Base-by-base conservation (phyloP, 1,140 invertebrate species). In the Drosophila busckii region DNA sequence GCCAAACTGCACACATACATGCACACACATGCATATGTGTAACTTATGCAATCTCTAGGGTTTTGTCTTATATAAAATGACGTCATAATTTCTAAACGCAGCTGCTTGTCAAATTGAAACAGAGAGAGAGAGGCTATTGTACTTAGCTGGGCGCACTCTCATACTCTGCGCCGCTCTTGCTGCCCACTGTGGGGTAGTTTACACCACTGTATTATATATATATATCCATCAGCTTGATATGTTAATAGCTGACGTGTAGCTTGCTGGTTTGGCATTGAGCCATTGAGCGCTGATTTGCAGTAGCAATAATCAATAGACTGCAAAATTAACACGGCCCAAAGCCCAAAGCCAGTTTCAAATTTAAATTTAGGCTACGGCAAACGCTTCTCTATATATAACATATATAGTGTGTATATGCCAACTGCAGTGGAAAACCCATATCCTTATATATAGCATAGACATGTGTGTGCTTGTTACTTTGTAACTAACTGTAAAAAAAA, bases 21-120 rank as follows among this genome's bases (percentile, higher is more conserved):
- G n/a, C n/a, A n/a, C n/a, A n/a, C n/a, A n/a, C n/a, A n/a, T n/a
- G n/a, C n/a, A n/a, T n/a, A n/a, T n/a, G 17, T 17, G 29, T 35
- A 35, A 60, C 23, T 61, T 61, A 60, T 61, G 17, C 37, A 60
- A 60, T 22, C 6, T 13, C 22, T 23, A 22, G 20, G 20, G 15
- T 45, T 34, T 7, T 46, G 13, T 25, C n/a, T 2, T 35, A 29
- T 38, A 15, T 8, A 29, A 52, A 62, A 73, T 78, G 60, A 78
- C 65, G 71, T 80, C 73, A 76, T 55, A 62, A 50, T 66, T 49
- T 22, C 17, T 26, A 17, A 66, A 22, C 31, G 16, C 48, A 53
- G 46, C 41, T 48, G 58, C 32, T n/a, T n/a, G n/a, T n/a, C n/a
- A n/a, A n/a, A n/a, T n/a, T n/a, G n/a, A n/a, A n/a, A n/a, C n/a